phyloP scores from a whole-genome alignment of 2,888 invertebrate genomes.

The Troglohyphantes excavatus region DNA sequence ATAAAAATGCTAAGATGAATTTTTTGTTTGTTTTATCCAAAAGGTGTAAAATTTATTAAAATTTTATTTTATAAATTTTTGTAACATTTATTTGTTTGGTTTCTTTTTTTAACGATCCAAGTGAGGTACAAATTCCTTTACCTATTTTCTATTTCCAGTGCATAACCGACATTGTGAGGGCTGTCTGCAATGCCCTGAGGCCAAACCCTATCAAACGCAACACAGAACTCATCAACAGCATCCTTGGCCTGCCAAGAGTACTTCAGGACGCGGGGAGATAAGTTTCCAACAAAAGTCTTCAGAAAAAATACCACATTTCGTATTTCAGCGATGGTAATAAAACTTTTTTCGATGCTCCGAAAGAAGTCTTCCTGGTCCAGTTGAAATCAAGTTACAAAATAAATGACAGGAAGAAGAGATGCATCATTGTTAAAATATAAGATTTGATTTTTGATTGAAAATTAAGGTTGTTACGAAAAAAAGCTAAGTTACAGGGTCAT shows the following conservation, averaged over 20 bases:
- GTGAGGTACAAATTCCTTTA: too few relatives aligned
- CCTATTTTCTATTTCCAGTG: conserved; percentile 59
- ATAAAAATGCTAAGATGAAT: too few relatives aligned
- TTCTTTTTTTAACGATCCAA: too few relatives aligned
- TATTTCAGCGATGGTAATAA: conserved; percentile 18
- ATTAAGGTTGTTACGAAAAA: neutral
- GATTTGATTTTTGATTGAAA: neutral
- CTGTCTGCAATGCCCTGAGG: conserved; percentile 49
- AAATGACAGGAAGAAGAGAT: neutral
- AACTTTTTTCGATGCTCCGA: conserved; percentile 9
- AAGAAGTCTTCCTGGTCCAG: neutral
- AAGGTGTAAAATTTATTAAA: too few relatives aligned
- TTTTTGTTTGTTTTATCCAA: too few relatives aligned
- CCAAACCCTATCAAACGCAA: conserved; percentile 62
- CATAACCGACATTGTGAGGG: conserved; percentile 59
- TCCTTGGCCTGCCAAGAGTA: conserved; percentile 63
- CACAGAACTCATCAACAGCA: conserved; percentile 74
- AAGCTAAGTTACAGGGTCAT: neutral
- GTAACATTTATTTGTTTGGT: too few relatives aligned
- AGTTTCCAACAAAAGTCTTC: conserved; percentile 7
- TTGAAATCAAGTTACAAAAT: conserved; percentile 25
- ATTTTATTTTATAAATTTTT: too few relatives aligned
- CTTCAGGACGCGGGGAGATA: conserved; percentile 72
- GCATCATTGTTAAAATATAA: neutral
- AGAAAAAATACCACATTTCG: conserved; percentile 8